phyloP scores from a whole-genome alignment of 2,113 vertebrate species.

The Motacilla alba region DNA sequence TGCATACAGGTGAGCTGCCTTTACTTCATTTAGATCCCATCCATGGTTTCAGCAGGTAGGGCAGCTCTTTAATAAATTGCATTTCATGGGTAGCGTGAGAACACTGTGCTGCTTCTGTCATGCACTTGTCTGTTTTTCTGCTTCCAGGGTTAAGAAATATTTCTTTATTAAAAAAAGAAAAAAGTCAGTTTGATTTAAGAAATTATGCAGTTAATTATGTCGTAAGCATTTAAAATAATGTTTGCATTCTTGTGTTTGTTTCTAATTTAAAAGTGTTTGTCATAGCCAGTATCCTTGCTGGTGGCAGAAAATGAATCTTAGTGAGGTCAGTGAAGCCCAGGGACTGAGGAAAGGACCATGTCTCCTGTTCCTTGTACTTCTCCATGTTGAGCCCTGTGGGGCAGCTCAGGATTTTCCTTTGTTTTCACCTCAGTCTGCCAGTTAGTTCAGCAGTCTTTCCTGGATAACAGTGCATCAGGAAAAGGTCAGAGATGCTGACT shows the following conservation, averaged over 20 bases:
- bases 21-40: background rate
- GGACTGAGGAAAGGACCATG: background rate
- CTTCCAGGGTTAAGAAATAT: background rate
- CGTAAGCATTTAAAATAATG: background rate
- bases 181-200: background rate
- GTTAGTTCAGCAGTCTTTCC: background rate
- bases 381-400: background rate
- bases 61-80: background rate
- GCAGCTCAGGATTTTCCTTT: background rate
- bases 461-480: background rate
- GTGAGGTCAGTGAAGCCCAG: background rate
- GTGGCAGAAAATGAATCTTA: background rate
- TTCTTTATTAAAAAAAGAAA: background rate
- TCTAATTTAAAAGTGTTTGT: background rate
- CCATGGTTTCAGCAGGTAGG: background rate
- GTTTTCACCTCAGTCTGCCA: background rate
- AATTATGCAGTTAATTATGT: background rate
- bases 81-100: background rate
- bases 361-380: background rate
- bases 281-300: background rate
- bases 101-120: background rate
- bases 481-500: background rate
- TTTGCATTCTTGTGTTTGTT: background rate
- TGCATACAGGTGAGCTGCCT: rapidly evolving
- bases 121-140: background rate